phyloP scores from a whole-genome alignment of 2,888 invertebrate genomes.

The Latrodectus hesperus region DNA sequence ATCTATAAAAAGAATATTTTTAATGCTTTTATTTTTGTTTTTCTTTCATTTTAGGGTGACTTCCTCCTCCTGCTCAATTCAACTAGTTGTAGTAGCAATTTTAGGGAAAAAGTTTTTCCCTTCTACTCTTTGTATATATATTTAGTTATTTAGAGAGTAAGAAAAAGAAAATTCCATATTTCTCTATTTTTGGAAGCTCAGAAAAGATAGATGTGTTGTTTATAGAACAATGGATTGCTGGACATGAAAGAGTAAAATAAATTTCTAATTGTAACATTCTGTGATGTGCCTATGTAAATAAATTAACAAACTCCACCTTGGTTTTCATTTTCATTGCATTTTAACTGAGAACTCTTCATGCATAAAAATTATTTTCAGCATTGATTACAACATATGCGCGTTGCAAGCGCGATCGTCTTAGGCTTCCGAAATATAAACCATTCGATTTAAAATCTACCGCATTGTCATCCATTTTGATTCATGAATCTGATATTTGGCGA shows the following conservation, averaged over 20 bases:
- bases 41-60: conserved; percentile 43
- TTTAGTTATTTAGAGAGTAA: conserved; percentile 66
- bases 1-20: not conserved
- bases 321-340: conserved; percentile 20
- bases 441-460: too few species aligned
- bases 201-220: conserved; percentile 56
- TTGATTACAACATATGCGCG: not conserved
- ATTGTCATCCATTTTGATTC: too few species aligned
- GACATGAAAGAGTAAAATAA: conserved; percentile 52
- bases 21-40: not conserved
- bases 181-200: conserved; percentile 70
- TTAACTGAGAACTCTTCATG: not conserved
- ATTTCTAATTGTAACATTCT: conserved; percentile 69
- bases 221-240: conserved; percentile 64
- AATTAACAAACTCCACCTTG: conserved; percentile 61
- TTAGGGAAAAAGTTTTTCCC: conserved; percentile 38
- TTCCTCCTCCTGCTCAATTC: conserved; percentile 68
- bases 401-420: too few species aligned
- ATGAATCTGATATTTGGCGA: too few species aligned
- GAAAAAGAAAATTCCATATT: conserved; percentile 64
- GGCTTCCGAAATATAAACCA: too few species aligned
- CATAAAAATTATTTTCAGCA: not conserved
- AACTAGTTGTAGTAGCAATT: conserved; percentile 62
- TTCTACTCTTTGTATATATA: conserved; percentile 68
- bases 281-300: conserved; percentile 70